These are phyloP conservation scores for Cryptotermes secundus DNA, from an alignment of 1,140 invertebrate species.

Conservation along the genomic window DNA sequence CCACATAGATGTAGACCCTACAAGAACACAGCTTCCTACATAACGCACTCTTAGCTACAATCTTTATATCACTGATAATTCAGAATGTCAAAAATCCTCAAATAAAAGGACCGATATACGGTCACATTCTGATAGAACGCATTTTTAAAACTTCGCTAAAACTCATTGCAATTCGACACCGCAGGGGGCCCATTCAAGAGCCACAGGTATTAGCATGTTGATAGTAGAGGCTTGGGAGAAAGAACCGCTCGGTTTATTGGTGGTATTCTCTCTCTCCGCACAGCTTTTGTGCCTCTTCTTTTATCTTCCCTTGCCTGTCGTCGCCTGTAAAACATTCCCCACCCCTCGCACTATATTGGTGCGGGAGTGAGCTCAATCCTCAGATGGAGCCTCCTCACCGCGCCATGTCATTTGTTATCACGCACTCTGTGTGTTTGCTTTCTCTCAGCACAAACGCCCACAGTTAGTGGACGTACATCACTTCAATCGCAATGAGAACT, in stretches of 20 bases:
- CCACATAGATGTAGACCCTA: too few species aligned
- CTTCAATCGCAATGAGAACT: background rate
- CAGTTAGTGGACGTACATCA: background rate
- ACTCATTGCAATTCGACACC: too few species aligned
- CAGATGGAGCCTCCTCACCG: too few species aligned
- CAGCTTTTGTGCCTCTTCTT: background rate
- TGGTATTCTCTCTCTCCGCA: background rate
- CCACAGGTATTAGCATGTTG: background rate
- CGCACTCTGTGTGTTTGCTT: background rate
- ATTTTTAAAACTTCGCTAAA: background rate
- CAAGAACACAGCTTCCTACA: too few species aligned
- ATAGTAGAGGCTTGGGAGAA: background rate
- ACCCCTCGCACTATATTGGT: background rate
- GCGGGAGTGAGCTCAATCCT: background rate
- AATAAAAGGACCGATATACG: too few species aligned
- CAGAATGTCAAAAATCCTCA: too few species aligned
- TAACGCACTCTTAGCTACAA: too few species aligned
- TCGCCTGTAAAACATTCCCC: background rate
- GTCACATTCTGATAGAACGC: background rate
- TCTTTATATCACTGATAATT: too few species aligned
- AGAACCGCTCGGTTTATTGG: background rate
- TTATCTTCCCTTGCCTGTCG: constrained; percentile 1
- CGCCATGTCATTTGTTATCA: background rate
- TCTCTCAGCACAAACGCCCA: background rate
- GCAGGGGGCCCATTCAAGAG: too few species aligned